Conservation (phyloP, 2,113 vertebrate species). For the Crocuta crocuta region DNA sequence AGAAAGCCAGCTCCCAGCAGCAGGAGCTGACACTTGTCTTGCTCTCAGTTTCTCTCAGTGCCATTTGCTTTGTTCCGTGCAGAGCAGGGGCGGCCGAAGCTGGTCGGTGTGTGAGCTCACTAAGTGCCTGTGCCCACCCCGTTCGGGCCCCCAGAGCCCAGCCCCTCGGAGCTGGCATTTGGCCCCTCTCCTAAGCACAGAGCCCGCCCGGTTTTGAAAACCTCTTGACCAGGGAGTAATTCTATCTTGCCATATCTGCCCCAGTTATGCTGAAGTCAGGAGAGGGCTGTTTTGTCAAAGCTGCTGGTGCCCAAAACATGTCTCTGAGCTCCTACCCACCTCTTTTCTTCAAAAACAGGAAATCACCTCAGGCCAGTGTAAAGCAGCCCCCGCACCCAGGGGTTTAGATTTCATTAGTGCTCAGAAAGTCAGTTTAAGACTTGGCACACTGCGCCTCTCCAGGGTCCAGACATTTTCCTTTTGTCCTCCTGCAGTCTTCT, state of each 20-base stretch:
- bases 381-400: background rate
- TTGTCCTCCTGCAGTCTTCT: background rate
- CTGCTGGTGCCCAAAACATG: background rate
- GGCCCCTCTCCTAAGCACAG: background rate
- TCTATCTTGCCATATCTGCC: background rate
- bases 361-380: background rate
- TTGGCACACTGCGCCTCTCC: background rate
- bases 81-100: background rate
- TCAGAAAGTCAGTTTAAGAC: background rate
- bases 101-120: background rate
- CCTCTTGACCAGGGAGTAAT: background rate
- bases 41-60: background rate
- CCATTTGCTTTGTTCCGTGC: background rate
- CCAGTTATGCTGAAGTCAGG: background rate
- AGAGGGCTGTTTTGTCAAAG: background rate
- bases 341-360: constrained; percentile 71
- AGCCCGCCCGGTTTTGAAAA: fast-evolving
- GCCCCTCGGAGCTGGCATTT: background rate
- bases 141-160: background rate
- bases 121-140: fast-evolving
- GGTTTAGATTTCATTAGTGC: background rate
- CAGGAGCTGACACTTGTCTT: fast-evolving
- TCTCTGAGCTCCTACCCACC: background rate
- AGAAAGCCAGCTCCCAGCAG: background rate
- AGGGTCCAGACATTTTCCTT: background rate